Evolutionary conservation across 2,888 invertebrate genomes (phyloP).

Genomic region (Leucania comma): DNA sequence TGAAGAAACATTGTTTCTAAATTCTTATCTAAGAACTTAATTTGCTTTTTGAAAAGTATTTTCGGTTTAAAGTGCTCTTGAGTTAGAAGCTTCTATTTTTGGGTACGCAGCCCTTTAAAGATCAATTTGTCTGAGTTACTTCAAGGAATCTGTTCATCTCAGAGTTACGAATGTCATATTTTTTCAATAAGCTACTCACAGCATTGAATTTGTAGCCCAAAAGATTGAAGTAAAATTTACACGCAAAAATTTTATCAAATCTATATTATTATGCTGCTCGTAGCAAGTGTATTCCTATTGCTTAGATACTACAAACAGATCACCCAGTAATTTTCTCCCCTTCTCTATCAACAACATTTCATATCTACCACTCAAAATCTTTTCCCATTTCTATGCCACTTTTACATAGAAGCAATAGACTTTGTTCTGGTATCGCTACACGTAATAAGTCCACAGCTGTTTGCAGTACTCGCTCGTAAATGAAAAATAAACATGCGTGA

Average conservation of each 20-base stretch:
- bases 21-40: constrained; percentile 9
- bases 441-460: constrained; percentile 73
- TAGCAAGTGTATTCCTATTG: too few relatives aligned
- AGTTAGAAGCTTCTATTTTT: constrained; percentile 48
- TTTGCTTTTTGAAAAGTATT: constrained; percentile 10
- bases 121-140: neutral
- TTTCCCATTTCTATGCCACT: constrained; percentile 18
- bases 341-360: constrained; percentile 34
- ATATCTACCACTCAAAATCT: constrained; percentile 29
- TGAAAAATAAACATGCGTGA: constrained; percentile 89
- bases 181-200: too few relatives aligned
- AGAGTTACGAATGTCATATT: too few relatives aligned
- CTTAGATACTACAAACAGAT: neutral
- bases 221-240: too few relatives aligned
- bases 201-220: too few relatives aligned
- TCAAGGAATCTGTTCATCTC: neutral
- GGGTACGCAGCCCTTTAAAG: neutral
- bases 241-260: neutral
- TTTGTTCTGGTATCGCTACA: constrained; percentile 67
- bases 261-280: too few relatives aligned
- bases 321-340: neutral
- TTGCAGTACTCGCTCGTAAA: constrained; percentile 82
- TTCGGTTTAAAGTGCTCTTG: constrained; percentile 47
- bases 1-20: neutral
- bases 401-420: constrained; percentile 52